Evolutionary conservation across 2,113 vertebrate species (phyloP).

Genomic region (Zeus faber): DNA sequence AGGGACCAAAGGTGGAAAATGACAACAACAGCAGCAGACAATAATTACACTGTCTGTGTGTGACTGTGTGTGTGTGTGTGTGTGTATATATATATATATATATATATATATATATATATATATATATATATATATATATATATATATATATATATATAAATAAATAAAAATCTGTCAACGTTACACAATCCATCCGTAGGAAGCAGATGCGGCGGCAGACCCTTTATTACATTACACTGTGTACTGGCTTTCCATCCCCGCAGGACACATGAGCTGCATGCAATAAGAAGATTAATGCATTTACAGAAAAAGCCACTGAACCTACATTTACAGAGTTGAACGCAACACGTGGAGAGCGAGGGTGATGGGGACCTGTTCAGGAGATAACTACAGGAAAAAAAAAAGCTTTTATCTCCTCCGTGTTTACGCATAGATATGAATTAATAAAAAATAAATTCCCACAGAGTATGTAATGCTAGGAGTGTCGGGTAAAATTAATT

Average conservation of each 20-base stretch:
- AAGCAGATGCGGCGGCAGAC: slow-evolving; percentile 35
- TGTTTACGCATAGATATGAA: too few species aligned
- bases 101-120: background rate
- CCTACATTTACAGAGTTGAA: slow-evolving; percentile 64
- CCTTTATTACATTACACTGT: slow-evolving; percentile 37
- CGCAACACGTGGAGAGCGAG: too few species aligned
- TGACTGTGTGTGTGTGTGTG: too few species aligned
- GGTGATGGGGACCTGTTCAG: slow-evolving; percentile 58
- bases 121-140: too few species aligned
- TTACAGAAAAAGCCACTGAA: slow-evolving; percentile 75
- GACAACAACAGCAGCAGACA: too few species aligned
- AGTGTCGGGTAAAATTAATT: slow-evolving; percentile 40
- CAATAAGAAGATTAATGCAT: slow-evolving; percentile 79
- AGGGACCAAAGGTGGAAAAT: too few species aligned
- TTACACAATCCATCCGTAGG: slow-evolving; percentile 16
- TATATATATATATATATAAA: too few species aligned
- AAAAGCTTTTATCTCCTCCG: slow-evolving; percentile 30
- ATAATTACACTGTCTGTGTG: too few species aligned
- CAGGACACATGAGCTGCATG: slow-evolving; percentile 58
- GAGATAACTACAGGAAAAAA: slow-evolving; percentile 25
- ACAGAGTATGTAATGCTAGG: slow-evolving; percentile 16
- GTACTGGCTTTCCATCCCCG: slow-evolving; percentile 59
- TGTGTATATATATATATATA: too few species aligned
- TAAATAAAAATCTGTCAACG: background rate
- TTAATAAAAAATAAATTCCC: too few species aligned